Evolutionary conservation across 2,888 invertebrate genomes (phyloP).

Genomic region (Rhamphomyia laevipes): DNA sequence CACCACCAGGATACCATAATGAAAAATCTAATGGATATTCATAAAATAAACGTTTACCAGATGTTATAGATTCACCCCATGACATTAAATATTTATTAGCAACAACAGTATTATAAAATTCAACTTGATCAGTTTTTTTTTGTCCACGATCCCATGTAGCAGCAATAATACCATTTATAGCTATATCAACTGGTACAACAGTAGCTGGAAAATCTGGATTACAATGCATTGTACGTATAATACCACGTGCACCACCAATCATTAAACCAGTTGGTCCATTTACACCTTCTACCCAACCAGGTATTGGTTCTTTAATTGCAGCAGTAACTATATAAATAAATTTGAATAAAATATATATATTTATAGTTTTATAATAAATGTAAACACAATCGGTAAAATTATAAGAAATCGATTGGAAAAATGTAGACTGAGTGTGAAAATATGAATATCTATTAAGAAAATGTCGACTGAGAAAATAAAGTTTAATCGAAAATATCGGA

Average conservation of each 20-base stretch:
- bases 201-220: constrained; percentile 47
- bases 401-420: too few species aligned
- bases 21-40: constrained; percentile 65
- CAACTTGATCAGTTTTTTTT: constrained; percentile 23
- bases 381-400: too few species aligned
- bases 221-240: constrained; percentile 75
- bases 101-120: constrained; percentile 56
- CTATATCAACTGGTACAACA: constrained; percentile 66
- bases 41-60: constrained; percentile 45
- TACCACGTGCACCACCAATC: constrained; percentile 69
- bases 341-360: neutral
- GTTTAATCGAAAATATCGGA: too few species aligned
- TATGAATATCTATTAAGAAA: too few species aligned
- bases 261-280: constrained; percentile 82
- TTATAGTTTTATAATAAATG: too few species aligned
- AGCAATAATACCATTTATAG: constrained; percentile 66
- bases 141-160: constrained; percentile 54
- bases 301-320: constrained; percentile 59
- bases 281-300: constrained; percentile 85
- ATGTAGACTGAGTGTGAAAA: too few species aligned
- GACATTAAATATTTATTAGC: constrained; percentile 66
- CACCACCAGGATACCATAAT: constrained; percentile 70
- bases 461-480: too few species aligned
- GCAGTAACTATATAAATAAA: constrained; percentile 55
- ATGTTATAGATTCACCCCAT: constrained; percentile 72